Evolutionary conservation across 1,140 invertebrate genomes (phyloP).

Genomic region (Asbolus verrucosus): DNA sequence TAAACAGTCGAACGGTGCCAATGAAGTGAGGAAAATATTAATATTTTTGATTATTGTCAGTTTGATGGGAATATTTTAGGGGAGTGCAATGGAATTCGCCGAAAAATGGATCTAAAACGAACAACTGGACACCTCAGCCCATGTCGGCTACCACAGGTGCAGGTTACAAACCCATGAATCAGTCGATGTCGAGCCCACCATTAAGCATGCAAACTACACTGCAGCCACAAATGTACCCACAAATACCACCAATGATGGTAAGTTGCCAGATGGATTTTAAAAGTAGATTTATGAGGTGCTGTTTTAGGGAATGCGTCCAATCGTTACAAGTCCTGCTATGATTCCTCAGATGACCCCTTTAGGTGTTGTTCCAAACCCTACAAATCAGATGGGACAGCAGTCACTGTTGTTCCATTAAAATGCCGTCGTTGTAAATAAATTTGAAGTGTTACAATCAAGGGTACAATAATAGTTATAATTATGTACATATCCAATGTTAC

Average conservation of each 20-base stretch:
- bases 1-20: slow-evolving; percentile 81
- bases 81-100: slow-evolving; percentile 87
- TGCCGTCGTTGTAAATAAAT: slow-evolving; percentile 50
- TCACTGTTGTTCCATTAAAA: slow-evolving; percentile 61
- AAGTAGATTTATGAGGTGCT: not conserved
- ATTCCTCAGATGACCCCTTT: slow-evolving; percentile 55
- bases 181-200: slow-evolving; percentile 56
- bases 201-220: slow-evolving; percentile 50
- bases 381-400: slow-evolving; percentile 56
- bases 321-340: slow-evolving; percentile 56
- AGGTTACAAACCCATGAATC: slow-evolving; percentile 87
- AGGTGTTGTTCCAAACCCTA: slow-evolving; percentile 53
- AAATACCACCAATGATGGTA: slow-evolving; percentile 60
- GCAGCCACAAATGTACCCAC: slow-evolving; percentile 50
- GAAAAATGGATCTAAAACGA: slow-evolving; percentile 81
- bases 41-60: not conserved
- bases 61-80: slow-evolving; percentile 51
- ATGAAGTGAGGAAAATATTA: slow-evolving; percentile 74
- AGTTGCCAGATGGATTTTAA: too few species aligned
- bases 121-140: slow-evolving; percentile 83
- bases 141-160: slow-evolving; percentile 86
- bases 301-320: slow-evolving; percentile 60
- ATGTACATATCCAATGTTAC: slow-evolving; percentile 48
- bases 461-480: slow-evolving; percentile 51
- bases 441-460: slow-evolving; percentile 50